A percentile compares a stretch with the other conserved stretches of the same genome.
These are phyloP conservation scores for Heteromurus nitidus DNA, from an alignment of 2,888 invertebrate genomes.

Conservation along the genomic window DNA sequence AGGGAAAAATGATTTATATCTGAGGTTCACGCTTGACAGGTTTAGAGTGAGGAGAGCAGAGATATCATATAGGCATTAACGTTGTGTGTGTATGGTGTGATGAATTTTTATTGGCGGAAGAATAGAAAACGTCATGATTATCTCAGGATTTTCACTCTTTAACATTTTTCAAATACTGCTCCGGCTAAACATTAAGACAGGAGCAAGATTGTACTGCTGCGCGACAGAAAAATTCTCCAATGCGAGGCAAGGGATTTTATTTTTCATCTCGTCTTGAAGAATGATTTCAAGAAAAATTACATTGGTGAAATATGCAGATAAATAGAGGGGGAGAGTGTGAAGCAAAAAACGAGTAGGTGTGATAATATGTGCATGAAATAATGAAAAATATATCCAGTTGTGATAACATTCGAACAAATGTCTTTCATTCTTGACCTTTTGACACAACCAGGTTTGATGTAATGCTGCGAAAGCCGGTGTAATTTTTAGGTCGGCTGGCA, in stretches of 20 bases:
- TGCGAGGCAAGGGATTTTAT: not conserved
- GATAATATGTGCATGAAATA: constrained; percentile 56
- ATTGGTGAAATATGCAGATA: not conserved
- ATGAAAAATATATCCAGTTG: constrained; percentile 61
- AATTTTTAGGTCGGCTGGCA: constrained; percentile 63
- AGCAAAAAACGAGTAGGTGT: constrained; percentile 58
- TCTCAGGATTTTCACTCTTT: constrained; percentile 27
- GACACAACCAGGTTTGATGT: constrained; percentile 47
- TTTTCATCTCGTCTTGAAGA: not conserved
- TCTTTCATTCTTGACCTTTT: constrained; percentile 65
- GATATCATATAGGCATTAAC: constrained; percentile 21
- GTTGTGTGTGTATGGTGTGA: not conserved
- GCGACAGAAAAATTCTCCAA: not conserved
- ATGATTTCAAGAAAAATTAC: no score
- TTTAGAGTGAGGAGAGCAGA: constrained; percentile 8
- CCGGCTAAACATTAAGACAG: not conserved
- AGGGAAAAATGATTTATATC: constrained; percentile 56
- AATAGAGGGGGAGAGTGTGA: no score
- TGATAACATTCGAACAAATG: constrained; percentile 60
- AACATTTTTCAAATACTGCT: constrained; percentile 19
- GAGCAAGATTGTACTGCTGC: not conserved
- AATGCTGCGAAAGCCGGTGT: constrained; percentile 47
- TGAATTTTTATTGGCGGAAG: constrained; percentile 45
- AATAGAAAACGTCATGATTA: constrained; percentile 47
- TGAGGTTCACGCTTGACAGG: constrained; percentile 36